These are phyloP conservation scores for Lithophane leautieri DNA, from an alignment of 2,888 invertebrate species.

Conservation along the genomic window DNA sequence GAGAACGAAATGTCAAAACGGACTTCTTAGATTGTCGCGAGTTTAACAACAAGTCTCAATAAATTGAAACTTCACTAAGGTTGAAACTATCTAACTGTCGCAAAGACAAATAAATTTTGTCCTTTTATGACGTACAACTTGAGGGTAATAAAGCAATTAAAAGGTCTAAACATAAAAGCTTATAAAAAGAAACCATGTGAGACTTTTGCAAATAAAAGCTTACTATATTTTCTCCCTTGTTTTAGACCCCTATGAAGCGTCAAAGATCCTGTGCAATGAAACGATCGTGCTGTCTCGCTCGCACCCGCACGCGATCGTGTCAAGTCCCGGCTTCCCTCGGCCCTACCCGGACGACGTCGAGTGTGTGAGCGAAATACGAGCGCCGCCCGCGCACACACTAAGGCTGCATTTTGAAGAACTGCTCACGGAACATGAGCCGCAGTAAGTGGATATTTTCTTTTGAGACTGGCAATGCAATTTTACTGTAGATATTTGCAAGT, in stretches of 20 bases:
- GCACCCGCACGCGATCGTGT: slow-evolving; percentile 92
- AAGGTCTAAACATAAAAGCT: no score
- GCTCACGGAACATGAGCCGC: slow-evolving; percentile 94
- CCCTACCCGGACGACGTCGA: slow-evolving; percentile 94
- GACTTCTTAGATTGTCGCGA: no score
- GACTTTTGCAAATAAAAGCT: not conserved
- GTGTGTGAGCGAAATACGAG: slow-evolving; percentile 93
- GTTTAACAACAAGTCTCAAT: no score
- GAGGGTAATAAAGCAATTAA: no score
- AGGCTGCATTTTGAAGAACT: slow-evolving; percentile 94
- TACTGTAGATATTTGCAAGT: no score
- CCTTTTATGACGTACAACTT: no score
- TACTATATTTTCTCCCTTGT: slow-evolving; percentile 58
- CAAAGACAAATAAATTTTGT: no score
- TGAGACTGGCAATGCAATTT: no score
- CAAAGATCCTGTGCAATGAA: slow-evolving; percentile 91
- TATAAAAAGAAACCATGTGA: not conserved
- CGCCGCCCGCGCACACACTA: slow-evolving; percentile 93
- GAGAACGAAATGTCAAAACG: no score
- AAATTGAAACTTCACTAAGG: no score
- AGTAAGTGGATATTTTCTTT: slow-evolving; percentile 88
- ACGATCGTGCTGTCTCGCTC: slow-evolving; percentile 92
- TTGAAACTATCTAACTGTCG: no score
- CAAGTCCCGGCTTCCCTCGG: slow-evolving; percentile 95
- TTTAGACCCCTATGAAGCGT: slow-evolving; percentile 85